phyloP scores from a whole-genome alignment of 2,797 vertebrate genomes.

The Acanthiza pusilla region DNA sequence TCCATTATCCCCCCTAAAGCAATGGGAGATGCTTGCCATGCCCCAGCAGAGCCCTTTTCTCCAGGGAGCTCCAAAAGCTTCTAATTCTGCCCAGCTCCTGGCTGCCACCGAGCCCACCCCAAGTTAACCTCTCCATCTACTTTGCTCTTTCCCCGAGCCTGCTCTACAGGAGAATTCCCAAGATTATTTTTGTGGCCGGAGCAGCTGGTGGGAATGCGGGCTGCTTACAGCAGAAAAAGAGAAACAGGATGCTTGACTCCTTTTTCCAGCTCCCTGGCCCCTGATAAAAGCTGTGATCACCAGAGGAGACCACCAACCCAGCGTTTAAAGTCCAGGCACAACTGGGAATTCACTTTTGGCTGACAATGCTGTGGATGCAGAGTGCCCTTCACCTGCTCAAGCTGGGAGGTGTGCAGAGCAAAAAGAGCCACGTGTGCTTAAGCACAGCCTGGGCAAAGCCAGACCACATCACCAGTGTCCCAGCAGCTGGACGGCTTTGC shows the following conservation, averaged over 20 bases:
- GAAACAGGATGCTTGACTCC: conserved; percentile 20
- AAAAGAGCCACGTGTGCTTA: not conserved
- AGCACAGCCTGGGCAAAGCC: not conserved
- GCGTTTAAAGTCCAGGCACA: not conserved
- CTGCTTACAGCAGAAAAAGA: not conserved
- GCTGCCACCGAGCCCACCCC: not conserved
- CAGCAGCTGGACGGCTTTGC: not conserved
- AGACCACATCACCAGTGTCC: not conserved
- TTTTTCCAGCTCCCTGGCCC: conserved; percentile 8
- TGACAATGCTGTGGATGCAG: not conserved
- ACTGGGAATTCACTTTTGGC: not conserved
- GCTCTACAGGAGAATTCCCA: not conserved
- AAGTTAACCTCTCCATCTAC: not conserved
- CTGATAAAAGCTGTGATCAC: not conserved
- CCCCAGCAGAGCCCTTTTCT: not conserved
- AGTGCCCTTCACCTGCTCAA: not conserved
- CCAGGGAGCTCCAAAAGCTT: not conserved
- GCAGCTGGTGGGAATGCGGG: not conserved
- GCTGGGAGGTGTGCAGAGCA: not conserved
- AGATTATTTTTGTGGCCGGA: not conserved
- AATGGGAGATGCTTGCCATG: not conserved
- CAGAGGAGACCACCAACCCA: not conserved
- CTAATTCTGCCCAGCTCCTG: not conserved
- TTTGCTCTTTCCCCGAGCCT: not conserved
- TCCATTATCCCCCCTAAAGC: not conserved